phyloP scores from a whole-genome alignment of 30 jellyfish, hydroid and myxozoan species.

The Aurelia coerulea region DNA sequence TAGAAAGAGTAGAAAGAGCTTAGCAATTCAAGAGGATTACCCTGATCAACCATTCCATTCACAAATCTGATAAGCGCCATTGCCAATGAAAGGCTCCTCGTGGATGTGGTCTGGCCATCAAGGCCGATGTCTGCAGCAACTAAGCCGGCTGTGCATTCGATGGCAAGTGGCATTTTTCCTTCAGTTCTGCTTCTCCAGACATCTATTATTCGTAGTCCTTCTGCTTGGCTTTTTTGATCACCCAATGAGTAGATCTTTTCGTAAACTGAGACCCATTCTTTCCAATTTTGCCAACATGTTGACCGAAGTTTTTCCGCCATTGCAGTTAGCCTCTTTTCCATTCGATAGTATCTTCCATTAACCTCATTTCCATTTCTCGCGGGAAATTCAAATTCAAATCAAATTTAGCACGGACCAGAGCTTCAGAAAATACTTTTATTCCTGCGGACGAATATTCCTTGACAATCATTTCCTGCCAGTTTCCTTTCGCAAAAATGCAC shows the following conservation, averaged over 20 bases:
- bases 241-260: slow-evolving; percentile 34
- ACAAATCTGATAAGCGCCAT: slow-evolving; percentile 92
- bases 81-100: slow-evolving; percentile 50
- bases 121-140: slow-evolving; percentile 57
- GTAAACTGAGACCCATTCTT: slow-evolving; percentile 77
- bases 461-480: too few relatives aligned
- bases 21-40: not conserved
- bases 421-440: too few relatives aligned
- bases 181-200: slow-evolving; percentile 82
- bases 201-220: slow-evolving; percentile 66
- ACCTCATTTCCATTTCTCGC: too few relatives aligned
- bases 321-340: not conserved
- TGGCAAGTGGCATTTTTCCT: slow-evolving; percentile 77
- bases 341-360: too few relatives aligned
- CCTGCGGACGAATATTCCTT: too few relatives aligned
- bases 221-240: not conserved
- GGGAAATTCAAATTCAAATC: too few relatives aligned
- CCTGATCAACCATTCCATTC: slow-evolving; percentile 89
- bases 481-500: too few relatives aligned
- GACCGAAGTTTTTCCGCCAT: slow-evolving; percentile 42
- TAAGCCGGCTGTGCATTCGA: slow-evolving; percentile 79
- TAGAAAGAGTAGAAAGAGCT: too few relatives aligned
- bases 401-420: too few relatives aligned
- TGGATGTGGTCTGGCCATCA: not conserved
- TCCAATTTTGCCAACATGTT: slow-evolving; percentile 77